phyloP scores from a whole-genome alignment of 2,888 invertebrate species.

The Ophioninae sp. region DNA sequence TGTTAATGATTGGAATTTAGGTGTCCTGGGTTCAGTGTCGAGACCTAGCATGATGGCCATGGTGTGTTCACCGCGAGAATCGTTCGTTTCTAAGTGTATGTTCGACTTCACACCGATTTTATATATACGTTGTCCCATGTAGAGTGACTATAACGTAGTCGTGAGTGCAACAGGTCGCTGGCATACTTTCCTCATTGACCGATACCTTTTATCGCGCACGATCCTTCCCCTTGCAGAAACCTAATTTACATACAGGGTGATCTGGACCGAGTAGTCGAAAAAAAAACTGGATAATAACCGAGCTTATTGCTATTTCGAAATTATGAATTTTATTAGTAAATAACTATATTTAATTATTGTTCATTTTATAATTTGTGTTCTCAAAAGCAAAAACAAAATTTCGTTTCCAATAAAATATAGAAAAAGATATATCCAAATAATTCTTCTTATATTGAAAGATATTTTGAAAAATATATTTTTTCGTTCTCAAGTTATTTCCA shows the following conservation, averaged over 20 bases:
- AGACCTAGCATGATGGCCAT: slow-evolving; percentile 17
- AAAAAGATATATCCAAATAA: no score
- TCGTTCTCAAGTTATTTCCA: background rate
- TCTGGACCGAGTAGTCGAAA: no score
- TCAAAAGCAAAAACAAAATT: background rate
- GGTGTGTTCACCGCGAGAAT: slow-evolving; percentile 31
- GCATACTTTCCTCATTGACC: slow-evolving; percentile 76
- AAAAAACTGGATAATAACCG: no score
- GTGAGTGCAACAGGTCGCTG: slow-evolving; percentile 73
- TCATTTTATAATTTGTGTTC: no score
- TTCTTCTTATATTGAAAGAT: background rate
- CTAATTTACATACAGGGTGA: background rate
- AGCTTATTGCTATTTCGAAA: no score
- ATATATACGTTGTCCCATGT: slow-evolving; percentile 41
- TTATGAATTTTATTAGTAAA: no score
- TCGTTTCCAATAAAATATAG: no score
- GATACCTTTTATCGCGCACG: slow-evolving; percentile 69
- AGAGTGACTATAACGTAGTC: slow-evolving; percentile 47
- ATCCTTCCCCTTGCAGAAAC: slow-evolving; percentile 52
- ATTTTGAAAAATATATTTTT: background rate
- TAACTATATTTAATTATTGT: no score
- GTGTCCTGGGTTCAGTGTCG: slow-evolving; percentile 32
- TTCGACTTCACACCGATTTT: slow-evolving; percentile 35
- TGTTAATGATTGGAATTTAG: background rate
- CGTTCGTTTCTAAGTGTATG: slow-evolving; percentile 13